Percentiles rank a stretch among this genome's conserved stretches.
phyloP scores from a whole-genome alignment of 1,140 invertebrate genomes.

The Ditylenchus dipsaci region DNA sequence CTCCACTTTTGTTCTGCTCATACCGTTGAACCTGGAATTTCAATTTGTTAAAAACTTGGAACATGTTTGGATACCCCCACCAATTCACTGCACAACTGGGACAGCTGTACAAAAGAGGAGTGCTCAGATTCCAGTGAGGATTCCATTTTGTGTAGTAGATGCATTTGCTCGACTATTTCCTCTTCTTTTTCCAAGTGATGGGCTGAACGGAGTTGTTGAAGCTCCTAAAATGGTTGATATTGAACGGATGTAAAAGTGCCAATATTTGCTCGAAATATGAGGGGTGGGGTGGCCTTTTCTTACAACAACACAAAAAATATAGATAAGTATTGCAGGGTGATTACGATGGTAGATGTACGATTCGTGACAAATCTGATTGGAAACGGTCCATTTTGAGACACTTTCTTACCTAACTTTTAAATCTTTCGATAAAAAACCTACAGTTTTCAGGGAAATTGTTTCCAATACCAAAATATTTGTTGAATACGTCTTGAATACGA shows the following conservation, averaged over 20 bases:
- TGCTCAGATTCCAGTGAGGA: conserved; percentile 45
- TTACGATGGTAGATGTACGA: no score
- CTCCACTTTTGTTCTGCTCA: conserved; percentile 18
- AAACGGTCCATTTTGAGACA: no score
- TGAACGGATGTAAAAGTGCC: background rate
- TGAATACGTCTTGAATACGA: no score
- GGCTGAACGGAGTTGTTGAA: conserved; percentile 31
- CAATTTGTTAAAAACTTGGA: background rate
- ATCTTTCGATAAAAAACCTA: no score
- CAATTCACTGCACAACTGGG: conserved; percentile 48
- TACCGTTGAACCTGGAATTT: conserved; percentile 8
- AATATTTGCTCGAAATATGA: no score
- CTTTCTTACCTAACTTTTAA: no score
- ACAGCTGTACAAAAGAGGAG: conserved; percentile 45
- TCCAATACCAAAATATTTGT: no score
- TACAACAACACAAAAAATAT: no score
- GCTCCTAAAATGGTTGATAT: conserved; percentile 7
- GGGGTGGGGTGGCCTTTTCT: no score
- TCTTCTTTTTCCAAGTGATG: conserved; percentile 48
- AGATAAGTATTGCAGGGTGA: no score
- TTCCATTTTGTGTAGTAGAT: conserved; percentile 40
- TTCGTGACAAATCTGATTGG: no score
- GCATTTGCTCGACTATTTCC: conserved; percentile 47
- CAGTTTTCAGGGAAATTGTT: no score
- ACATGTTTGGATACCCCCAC: conserved; percentile 16